These are phyloP conservation scores for Melinaea menophilus DNA, from an alignment of 2,888 invertebrate genomes.

Conservation along the genomic window DNA sequence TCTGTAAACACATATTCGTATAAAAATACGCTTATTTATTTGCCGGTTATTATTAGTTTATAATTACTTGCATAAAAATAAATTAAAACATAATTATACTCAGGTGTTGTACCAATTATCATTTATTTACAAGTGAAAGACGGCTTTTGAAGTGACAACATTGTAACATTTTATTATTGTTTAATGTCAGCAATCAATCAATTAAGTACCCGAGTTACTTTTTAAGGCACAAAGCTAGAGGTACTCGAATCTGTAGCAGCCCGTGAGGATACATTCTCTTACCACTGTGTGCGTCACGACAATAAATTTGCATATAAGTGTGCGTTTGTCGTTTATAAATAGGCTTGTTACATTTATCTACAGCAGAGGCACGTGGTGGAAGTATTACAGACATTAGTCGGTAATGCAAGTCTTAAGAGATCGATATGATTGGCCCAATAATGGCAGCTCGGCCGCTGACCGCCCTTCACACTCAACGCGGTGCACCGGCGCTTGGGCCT, in stretches of 20 bases:
- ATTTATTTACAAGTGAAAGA: slow-evolving; percentile 4
- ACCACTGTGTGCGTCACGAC: slow-evolving; percentile 11
- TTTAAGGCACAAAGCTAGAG: slow-evolving; percentile 15
- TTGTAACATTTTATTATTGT: slow-evolving; percentile 32
- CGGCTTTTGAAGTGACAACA: slow-evolving; percentile 15
- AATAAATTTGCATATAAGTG: slow-evolving; percentile 21
- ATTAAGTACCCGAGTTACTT: slow-evolving; percentile 27
- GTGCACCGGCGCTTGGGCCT: slow-evolving; percentile 41
- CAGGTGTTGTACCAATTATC: too few relatives aligned
- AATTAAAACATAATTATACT: too few relatives aligned
- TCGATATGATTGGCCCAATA: slow-evolving; percentile 68
- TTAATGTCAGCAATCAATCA: slow-evolving; percentile 41
- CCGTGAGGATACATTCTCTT: slow-evolving; percentile 24
- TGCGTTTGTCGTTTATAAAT: slow-evolving; percentile 31
- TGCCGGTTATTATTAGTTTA: too few relatives aligned
- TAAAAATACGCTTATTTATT: too few relatives aligned
- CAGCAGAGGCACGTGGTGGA: slow-evolving; percentile 58
- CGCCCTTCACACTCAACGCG: slow-evolving; percentile 68
- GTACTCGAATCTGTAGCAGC: slow-evolving; percentile 19
- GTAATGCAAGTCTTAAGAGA: slow-evolving; percentile 44
- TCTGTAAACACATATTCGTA: not conserved
- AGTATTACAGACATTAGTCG: slow-evolving; percentile 51
- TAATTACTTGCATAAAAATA: too few relatives aligned
- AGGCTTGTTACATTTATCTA: slow-evolving; percentile 29
- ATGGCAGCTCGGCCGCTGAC: slow-evolving; percentile 71